phyloP scores from a whole-genome alignment of 2,888 invertebrate species.

The Anthophora plumipes region DNA sequence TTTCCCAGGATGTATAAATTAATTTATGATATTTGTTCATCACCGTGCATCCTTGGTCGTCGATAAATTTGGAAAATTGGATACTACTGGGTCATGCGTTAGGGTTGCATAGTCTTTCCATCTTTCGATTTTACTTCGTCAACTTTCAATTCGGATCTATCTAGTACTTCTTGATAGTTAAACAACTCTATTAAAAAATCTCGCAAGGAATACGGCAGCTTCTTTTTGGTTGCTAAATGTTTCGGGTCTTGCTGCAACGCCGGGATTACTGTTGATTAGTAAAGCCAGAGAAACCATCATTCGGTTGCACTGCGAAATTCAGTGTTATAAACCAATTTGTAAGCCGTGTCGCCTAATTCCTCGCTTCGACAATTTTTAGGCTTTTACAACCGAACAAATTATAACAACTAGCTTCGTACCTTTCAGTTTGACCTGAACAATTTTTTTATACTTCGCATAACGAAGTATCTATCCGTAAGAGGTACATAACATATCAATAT shows the following conservation, averaged over 20 bases:
- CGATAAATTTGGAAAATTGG: constrained; percentile 96
- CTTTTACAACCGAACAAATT: too few relatives aligned
- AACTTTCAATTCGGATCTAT: constrained; percentile 93
- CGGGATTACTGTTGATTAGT: constrained; percentile 98
- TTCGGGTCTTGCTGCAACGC: constrained; percentile 95
- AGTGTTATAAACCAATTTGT: too few relatives aligned
- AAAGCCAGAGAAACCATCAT: constrained; percentile 96
- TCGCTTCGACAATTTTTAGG: too few relatives aligned
- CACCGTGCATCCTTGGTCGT: constrained; percentile 90
- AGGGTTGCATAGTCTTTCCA: constrained; percentile 89
- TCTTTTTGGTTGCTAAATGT: constrained; percentile 93
- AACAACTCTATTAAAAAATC: constrained; percentile 94
- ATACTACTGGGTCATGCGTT: constrained; percentile 99
- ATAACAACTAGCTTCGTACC: too few relatives aligned
- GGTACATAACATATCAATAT: too few relatives aligned
- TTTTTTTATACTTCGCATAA: too few relatives aligned
- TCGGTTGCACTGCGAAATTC: too few relatives aligned
- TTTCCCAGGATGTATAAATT: too few relatives aligned
- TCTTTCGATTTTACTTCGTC: constrained; percentile 95
- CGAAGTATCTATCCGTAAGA: too few relatives aligned
- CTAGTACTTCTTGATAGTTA: constrained; percentile 95
- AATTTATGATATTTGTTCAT: constrained; percentile 87
- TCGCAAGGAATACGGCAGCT: constrained; percentile 94
- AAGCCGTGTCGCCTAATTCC: too few relatives aligned
- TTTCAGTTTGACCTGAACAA: too few relatives aligned